Evolutionary conservation across 2,113 vertebrate species (phyloP).

Genomic region (Spermophilus dauricus): DNA sequence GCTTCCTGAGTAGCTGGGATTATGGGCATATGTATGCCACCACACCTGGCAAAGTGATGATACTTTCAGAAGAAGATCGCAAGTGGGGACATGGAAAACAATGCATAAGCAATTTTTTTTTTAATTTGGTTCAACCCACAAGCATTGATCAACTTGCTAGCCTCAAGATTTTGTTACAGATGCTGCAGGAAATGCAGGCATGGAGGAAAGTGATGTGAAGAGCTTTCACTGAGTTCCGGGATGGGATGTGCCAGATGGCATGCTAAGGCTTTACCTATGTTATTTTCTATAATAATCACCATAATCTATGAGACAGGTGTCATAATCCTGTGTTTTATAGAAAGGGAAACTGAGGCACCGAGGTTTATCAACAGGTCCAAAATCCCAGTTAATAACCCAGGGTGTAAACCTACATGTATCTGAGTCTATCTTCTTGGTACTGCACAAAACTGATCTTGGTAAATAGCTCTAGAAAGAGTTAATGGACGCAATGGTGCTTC

Average conservation of each 20-base stretch:
- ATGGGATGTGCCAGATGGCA: accelerated
- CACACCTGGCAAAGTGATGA: not conserved
- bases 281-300: not conserved
- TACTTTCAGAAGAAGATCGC: not conserved
- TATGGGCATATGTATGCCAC: too few species aligned
- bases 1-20: too few species aligned
- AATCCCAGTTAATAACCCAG: not conserved
- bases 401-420: not conserved
- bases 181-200: not conserved
- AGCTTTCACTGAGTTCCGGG: not conserved
- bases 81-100: not conserved
- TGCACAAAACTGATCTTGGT: not conserved
- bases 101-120: not conserved
- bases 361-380: not conserved
- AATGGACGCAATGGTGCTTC: not conserved
- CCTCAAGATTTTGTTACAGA: not conserved
- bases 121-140: not conserved
- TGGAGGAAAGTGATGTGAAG: not conserved
- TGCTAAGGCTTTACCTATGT: not conserved
- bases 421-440: not conserved
- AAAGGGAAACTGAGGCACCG: not conserved
- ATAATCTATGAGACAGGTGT: too few species aligned
- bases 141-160: not conserved
- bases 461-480: not conserved
- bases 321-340: not conserved